phyloP scores from a whole-genome alignment of 2,797 vertebrate species.

The Vultur gryphus region DNA sequence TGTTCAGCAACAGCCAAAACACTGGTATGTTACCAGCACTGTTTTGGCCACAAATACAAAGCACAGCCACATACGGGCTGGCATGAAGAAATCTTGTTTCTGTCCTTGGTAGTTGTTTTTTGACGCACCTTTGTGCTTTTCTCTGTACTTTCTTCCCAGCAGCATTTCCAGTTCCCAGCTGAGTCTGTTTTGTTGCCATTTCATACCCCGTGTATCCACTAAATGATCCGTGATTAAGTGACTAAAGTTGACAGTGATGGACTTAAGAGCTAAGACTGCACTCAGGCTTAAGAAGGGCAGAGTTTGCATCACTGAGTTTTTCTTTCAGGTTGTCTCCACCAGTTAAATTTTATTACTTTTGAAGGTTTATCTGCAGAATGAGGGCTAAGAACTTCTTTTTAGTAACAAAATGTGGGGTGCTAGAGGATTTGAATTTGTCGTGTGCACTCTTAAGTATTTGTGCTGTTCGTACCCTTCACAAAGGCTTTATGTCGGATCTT shows the following conservation, averaged over 20 bases:
- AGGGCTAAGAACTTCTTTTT: not conserved
- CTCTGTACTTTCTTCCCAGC: not conserved
- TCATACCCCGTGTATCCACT: not conserved
- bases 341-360: constrained; percentile 14
- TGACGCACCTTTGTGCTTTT: not conserved
- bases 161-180: not conserved
- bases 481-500: not conserved
- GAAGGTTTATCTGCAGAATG: not conserved
- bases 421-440: not conserved
- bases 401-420: not conserved
- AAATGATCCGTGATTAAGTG: not conserved
- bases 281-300: constrained; percentile 14
- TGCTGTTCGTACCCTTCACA: not conserved
- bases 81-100: not conserved
- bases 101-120: not conserved
- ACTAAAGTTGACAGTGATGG: constrained; percentile 27
- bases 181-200: not conserved
- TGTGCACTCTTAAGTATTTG: not conserved
- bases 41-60: not conserved
- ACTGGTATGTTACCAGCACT: not conserved
- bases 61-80: not conserved
- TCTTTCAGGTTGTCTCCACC: not conserved
- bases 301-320: not conserved
- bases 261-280: not conserved
- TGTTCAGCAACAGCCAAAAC: not conserved